Conservation (phyloP, 2,888 invertebrate genomes). For the Phragmatobia fuliginosa region DNA sequence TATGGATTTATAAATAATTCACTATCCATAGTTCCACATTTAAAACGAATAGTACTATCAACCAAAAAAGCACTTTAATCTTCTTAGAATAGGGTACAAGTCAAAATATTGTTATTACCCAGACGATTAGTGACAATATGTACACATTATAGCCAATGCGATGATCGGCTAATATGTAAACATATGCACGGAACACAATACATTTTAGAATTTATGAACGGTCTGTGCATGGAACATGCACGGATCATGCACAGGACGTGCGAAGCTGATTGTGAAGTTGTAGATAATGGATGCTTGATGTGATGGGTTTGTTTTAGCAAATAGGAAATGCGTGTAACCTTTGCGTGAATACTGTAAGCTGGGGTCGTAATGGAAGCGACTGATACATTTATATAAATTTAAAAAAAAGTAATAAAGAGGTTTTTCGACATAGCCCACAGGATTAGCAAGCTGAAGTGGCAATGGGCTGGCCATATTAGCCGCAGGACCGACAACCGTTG, state of each 20-base stretch:
- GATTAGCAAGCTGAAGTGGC: no score
- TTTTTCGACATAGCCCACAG: no score
- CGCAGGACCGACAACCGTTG: no score
- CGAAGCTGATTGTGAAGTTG: slow-evolving; percentile 22
- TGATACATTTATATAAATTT: not conserved
- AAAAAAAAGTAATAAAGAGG: no score
- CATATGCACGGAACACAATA: not conserved
- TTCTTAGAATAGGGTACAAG: not conserved
- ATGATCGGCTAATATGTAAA: not conserved
- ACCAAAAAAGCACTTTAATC: not conserved
- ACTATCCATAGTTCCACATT: no score
- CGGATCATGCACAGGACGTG: slow-evolving; percentile 34
- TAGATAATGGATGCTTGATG: slow-evolving; percentile 11
- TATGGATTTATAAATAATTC: no score
- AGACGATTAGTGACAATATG: no score
- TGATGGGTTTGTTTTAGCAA: slow-evolving; percentile 24
- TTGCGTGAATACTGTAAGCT: slow-evolving; percentile 5
- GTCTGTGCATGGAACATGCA: slow-evolving; percentile 17
- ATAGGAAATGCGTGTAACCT: not conserved
- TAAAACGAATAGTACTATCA: no score
- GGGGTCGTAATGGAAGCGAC: not conserved
- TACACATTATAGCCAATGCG: not conserved
- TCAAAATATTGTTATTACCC: not conserved
- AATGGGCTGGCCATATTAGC: no score
- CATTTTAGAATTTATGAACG: slow-evolving; percentile 28